Conservation (phyloP, 2,888 invertebrate genomes). For the Dicyrtomina minuta region DNA sequence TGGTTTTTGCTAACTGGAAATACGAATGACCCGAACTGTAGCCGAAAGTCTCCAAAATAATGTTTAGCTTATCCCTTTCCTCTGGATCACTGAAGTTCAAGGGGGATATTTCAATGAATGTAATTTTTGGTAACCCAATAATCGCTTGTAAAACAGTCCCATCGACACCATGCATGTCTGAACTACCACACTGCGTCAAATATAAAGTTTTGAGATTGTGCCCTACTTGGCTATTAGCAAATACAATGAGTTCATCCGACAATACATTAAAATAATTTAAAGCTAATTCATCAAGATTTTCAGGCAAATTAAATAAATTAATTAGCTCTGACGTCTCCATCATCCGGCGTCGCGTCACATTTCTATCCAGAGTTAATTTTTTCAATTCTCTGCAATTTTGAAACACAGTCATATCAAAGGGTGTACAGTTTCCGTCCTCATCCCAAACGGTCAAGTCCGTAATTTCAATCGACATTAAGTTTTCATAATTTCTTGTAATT, state of each 20-base stretch:
- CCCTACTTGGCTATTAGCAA: conserved; percentile 19
- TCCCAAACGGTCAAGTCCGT: conserved; percentile 46
- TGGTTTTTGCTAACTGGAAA: conserved; percentile 40
- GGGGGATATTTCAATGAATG: conserved; percentile 46
- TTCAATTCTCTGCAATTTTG: conserved; percentile 35
- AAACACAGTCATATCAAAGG: conserved; percentile 41
- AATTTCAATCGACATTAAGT: conserved; percentile 42
- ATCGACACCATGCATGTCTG: conserved; percentile 42
- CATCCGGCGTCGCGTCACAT: conserved; percentile 35
- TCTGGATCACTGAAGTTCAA: conserved; percentile 41
- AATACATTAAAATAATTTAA: conserved; percentile 48
- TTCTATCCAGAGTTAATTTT: conserved; percentile 47
- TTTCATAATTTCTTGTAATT: conserved; percentile 34
- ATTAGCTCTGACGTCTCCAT: conserved; percentile 42
- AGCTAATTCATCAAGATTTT: conserved; percentile 41
- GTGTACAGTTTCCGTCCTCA: conserved; percentile 34
- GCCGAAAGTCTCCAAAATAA: conserved; percentile 47
- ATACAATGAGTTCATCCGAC: conserved; percentile 44
- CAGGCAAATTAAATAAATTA: conserved; percentile 45
- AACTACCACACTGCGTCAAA: conserved; percentile 45
- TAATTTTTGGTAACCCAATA: conserved; percentile 35
- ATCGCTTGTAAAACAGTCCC: conserved; percentile 46
- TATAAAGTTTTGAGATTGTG: conserved; percentile 36
- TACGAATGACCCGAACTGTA: conserved; percentile 43
- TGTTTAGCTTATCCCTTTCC: conserved; percentile 42